Evolutionary conservation across 2,888 invertebrate genomes (phyloP).

Genomic region (Pyrochroa serraticornis): DNA sequence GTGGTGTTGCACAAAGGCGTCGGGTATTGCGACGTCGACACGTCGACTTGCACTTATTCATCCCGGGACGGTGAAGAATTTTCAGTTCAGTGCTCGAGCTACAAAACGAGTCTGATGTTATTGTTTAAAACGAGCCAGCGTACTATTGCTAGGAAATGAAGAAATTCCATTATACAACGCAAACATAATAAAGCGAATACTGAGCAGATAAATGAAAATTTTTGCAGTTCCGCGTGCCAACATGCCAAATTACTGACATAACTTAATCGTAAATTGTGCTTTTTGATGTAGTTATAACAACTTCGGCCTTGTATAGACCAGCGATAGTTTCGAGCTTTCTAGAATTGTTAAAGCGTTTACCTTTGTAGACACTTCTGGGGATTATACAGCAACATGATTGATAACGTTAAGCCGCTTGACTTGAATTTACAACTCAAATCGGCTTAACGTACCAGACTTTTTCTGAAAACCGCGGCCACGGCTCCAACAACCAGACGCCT

Average conservation of each 20-base stretch:
- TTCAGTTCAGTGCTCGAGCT: conserved; percentile 9
- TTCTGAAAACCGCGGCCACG: conserved; percentile 27
- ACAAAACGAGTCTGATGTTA: conserved; percentile 6
- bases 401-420: conserved; percentile 44
- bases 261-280: too few relatives aligned
- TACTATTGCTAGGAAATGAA: conserved; percentile 18
- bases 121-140: conserved; percentile 17
- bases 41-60: conserved; percentile 5
- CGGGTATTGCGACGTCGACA: neutral
- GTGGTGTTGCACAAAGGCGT: too few relatives aligned
- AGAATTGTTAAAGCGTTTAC: conserved; percentile 23
- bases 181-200: conserved; percentile 6
- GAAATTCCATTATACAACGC: conserved; percentile 13
- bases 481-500: conserved; percentile 10
- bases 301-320: too few relatives aligned
- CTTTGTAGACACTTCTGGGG: conserved; percentile 20
- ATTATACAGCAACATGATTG: conserved; percentile 31
- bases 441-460: conserved; percentile 35
- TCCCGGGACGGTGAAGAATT: neutral
- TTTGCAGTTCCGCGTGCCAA: neutral
- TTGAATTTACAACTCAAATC: conserved; percentile 48
- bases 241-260: neutral
- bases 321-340: neutral
- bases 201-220: conserved; percentile 7
- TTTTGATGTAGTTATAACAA: too few relatives aligned